Evolutionary conservation across 2,888 invertebrate genomes (phyloP).

Genomic region (Ariolimax columbianus): DNA sequence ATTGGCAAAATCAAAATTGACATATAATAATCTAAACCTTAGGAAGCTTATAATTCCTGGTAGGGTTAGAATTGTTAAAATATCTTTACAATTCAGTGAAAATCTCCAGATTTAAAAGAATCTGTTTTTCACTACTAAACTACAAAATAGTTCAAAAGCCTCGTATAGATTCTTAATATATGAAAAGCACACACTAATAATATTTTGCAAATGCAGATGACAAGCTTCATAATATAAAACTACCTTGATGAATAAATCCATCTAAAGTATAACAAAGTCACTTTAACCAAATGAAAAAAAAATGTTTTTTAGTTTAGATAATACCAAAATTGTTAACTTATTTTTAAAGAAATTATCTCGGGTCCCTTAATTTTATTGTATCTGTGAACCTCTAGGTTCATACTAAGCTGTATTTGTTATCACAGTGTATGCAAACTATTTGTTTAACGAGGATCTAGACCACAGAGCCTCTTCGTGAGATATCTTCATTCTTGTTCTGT

Average conservation of each 20-base stretch:
- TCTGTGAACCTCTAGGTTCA: too few relatives aligned
- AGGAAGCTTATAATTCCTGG: not conserved
- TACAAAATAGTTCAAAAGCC: not conserved
- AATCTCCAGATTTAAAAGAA: not conserved
- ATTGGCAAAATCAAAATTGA: not conserved
- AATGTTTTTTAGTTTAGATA: not conserved
- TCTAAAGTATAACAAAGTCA: not conserved
- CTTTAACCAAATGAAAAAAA: not conserved
- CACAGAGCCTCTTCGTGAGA: not conserved
- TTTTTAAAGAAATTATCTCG: too few relatives aligned
- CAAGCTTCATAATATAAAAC: not conserved
- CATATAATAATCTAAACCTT: not conserved
- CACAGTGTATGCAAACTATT: not conserved
- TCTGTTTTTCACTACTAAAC: not conserved
- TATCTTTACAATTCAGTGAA: not conserved
- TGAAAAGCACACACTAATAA: not conserved
- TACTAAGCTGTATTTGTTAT: conserved; percentile 1
- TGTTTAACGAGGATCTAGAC: not conserved
- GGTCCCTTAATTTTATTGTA: too few relatives aligned
- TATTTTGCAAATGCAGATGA: not conserved
- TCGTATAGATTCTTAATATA: not conserved
- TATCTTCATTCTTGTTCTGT: conserved; percentile 22
- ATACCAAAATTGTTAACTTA: not conserved
- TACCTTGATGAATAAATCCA: not conserved
- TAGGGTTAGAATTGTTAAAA: too few relatives aligned